Evolutionary conservation across 2,113 vertebrate genomes (phyloP).

Genomic region (Phasianus colchicus): DNA sequence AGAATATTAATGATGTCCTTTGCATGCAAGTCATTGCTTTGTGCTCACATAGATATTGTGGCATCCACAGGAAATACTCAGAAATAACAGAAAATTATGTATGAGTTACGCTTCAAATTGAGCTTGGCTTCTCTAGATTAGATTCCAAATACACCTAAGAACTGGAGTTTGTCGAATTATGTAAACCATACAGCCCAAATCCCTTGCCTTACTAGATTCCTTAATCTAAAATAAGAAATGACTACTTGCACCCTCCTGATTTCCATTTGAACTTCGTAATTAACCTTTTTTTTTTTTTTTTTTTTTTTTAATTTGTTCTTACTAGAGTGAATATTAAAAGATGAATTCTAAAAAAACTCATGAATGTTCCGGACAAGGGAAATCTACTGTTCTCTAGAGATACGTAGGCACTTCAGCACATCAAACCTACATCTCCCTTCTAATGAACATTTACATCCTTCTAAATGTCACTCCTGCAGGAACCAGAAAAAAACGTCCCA

Average conservation of each 20-base stretch:
- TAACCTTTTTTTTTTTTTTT: neutral
- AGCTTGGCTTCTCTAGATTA: neutral
- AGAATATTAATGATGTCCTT: neutral
- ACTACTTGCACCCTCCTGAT: neutral
- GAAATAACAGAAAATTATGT: neutral
- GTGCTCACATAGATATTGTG: rapidly evolving
- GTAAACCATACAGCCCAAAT: neutral
- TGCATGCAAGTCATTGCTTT: neutral
- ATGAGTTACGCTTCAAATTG: neutral
- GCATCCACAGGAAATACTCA: neutral
- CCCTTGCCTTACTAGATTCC: neutral
- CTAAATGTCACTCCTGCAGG: conserved; percentile 41
- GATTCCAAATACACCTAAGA: neutral
- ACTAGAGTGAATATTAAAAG: neutral
- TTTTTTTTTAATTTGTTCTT: neutral
- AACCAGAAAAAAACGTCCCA: conserved; percentile 16
- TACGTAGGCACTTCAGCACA: neutral
- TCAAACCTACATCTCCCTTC: neutral
- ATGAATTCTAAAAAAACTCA: neutral
- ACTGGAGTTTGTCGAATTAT: neutral
- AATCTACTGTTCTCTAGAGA: neutral
- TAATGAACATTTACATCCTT: conserved; percentile 9
- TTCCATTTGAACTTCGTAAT: neutral
- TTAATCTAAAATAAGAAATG: neutral
- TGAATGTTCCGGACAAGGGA: neutral